These are phyloP conservation scores for Distichodus sexfasciatus DNA, from an alignment of 2,797 vertebrate genomes.

Conservation along the genomic window DNA sequence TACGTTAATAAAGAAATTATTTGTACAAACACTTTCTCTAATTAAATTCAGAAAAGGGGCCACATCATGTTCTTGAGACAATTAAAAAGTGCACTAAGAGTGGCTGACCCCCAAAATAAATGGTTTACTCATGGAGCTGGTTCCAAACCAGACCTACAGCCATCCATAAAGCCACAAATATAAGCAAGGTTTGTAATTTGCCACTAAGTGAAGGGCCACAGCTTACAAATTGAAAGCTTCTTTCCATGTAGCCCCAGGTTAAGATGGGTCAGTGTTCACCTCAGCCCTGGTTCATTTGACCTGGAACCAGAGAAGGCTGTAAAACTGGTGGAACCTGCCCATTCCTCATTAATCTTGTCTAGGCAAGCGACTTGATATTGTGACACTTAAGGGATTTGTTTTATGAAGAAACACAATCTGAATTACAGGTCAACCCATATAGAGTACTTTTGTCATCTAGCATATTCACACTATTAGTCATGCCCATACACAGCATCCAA, in stretches of 20 bases:
- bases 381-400: slow-evolving; percentile 5
- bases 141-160: slow-evolving; percentile 40
- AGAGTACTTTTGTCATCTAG: no score
- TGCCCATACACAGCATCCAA: no score
- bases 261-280: neutral
- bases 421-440: neutral
- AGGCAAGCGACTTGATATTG: slow-evolving; percentile 12
- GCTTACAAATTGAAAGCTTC: slow-evolving; percentile 14
- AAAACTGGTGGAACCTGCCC: slow-evolving; percentile 15
- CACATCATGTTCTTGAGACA: slow-evolving; percentile 15
- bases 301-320: slow-evolving; percentile 38
- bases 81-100: slow-evolving; percentile 35
- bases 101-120: slow-evolving; percentile 25
- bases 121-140: slow-evolving; percentile 27
- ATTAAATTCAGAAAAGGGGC: slow-evolving; percentile 5
- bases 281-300: slow-evolving; percentile 2
- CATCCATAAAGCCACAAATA: slow-evolving; percentile 29
- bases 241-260: neutral
- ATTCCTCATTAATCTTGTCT: slow-evolving; percentile 23
- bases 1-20: neutral
- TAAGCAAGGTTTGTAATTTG: slow-evolving; percentile 50
- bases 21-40: neutral
- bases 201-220: slow-evolving; percentile 4
- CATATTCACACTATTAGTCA: no score
- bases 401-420: neutral